Evolutionary conservation across 2,888 invertebrate species (phyloP), one percentile per base, ranked within the genome.

Genomic region (Agonum fuliginosum): DNA sequence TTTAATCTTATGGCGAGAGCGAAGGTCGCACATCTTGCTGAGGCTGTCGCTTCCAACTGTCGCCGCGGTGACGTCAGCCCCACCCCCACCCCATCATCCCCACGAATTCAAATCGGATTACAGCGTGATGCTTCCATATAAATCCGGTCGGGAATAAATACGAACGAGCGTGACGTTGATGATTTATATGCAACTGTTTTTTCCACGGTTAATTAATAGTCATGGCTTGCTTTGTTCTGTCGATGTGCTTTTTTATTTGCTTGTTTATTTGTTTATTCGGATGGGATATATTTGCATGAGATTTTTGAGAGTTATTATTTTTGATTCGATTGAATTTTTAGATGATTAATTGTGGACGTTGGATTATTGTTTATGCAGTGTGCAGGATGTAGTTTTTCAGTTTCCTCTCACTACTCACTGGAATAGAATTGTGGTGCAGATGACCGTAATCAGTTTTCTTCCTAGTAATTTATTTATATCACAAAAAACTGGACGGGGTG

Each of bases 1-100:
- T 80, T 80, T 80, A 80, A 80, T 80, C 80, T 79, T 70, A 76
- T 67, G 78, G 46, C 41, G 43, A 48, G 46, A 27, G 70, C 27
- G 51, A 46, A 30, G 19, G 72, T 37, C 22, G 72, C 71, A 48
- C 73, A 22, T 54, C 58, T 65, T 46, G 34, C 54, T n/a, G n/a
- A n/a, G 17, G 58, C 43, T 74, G 74, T 74, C 74, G 65, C 17
- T 24, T 41, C 62, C 74, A 74, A 65, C 65, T 74, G 74, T 65
- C 73, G 73, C 73, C 37, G 14, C 27, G 14, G 6, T 62, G 58
- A 30, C 58, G 27, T 62, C 58, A 30, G 3, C 30, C 30, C 30
- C 30, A 30, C 8, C 30, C 30, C 8, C 30, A 5, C 8, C 8
- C 30, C 30, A 30, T 30, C 30, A 30, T 8, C 30, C 30, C 30